Conservation (phyloP, 2,888 invertebrate species). For the Apotomis turbidana region DNA sequence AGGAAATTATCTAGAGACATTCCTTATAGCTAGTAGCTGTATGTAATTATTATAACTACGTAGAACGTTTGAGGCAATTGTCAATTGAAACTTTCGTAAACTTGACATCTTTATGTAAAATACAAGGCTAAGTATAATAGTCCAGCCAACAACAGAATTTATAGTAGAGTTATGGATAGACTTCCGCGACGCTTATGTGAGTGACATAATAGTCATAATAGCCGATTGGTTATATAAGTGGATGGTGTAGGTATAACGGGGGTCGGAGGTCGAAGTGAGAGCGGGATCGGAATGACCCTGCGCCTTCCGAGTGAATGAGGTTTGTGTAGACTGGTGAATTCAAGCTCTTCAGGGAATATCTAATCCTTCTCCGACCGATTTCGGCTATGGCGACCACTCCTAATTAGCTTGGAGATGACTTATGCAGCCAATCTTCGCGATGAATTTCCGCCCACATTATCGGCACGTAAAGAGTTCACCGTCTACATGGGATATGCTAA, state of each 20-base stretch:
- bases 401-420: too few relatives aligned
- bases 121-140: slow-evolving; percentile 6
- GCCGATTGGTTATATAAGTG: slow-evolving; percentile 48
- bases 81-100: not conserved
- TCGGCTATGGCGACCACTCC: too few relatives aligned
- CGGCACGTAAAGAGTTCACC: too few relatives aligned
- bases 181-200: slow-evolving; percentile 40
- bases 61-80: not conserved
- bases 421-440: too few relatives aligned
- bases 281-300: slow-evolving; percentile 52
- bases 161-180: slow-evolving; percentile 25
- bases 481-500: too few relatives aligned
- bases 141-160: slow-evolving; percentile 16
- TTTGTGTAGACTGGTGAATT: slow-evolving; percentile 8
- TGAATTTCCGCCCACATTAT: too few relatives aligned
- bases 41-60: not conserved
- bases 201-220: slow-evolving; percentile 45
- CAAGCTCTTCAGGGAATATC: too few relatives aligned
- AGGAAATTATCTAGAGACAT: slow-evolving; percentile 47
- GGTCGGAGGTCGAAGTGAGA: slow-evolving; percentile 69
- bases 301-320: slow-evolving; percentile 23
- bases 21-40: slow-evolving; percentile 40
- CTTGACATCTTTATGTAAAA: slow-evolving; percentile 18
- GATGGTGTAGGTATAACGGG: slow-evolving; percentile 48
- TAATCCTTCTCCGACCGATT: too few relatives aligned